Evolutionary conservation across 2,797 vertebrate genomes (phyloP).

Genomic region (Phataginus tricuspis): DNA sequence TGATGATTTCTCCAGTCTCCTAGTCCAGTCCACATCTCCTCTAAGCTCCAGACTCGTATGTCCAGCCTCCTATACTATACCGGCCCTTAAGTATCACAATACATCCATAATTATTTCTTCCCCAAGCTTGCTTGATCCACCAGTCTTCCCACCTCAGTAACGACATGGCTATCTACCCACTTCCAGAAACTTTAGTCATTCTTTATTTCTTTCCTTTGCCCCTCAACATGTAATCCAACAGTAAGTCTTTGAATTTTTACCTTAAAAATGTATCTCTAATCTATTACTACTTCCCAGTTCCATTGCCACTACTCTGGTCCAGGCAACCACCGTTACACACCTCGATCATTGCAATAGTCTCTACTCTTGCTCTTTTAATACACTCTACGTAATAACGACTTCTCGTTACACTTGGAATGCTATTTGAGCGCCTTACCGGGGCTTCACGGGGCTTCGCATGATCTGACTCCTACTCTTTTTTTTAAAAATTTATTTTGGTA

Average conservation of each 20-base stretch:
- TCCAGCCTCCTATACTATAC: background rate
- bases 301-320: background rate
- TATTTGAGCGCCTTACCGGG: background rate
- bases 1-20: background rate
- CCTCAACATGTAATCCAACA: background rate
- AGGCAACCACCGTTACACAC: background rate
- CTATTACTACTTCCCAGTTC: background rate
- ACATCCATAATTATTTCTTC: background rate
- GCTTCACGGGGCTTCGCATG: background rate
- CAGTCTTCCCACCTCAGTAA: background rate
- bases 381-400: background rate
- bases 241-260: background rate
- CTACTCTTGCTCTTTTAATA: background rate
- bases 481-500: no score
- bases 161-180: background rate
- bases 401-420: background rate
- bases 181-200: background rate
- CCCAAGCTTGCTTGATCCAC: background rate
- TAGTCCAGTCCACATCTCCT: background rate
- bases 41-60: background rate
- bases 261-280: background rate
- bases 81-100: background rate
- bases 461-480: no score
- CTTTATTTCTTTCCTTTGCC: background rate
- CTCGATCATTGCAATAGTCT: background rate